These are phyloP conservation scores for Hydrotaea diabolus DNA, from an alignment of 2,888 invertebrate species.

Conservation along the genomic window DNA sequence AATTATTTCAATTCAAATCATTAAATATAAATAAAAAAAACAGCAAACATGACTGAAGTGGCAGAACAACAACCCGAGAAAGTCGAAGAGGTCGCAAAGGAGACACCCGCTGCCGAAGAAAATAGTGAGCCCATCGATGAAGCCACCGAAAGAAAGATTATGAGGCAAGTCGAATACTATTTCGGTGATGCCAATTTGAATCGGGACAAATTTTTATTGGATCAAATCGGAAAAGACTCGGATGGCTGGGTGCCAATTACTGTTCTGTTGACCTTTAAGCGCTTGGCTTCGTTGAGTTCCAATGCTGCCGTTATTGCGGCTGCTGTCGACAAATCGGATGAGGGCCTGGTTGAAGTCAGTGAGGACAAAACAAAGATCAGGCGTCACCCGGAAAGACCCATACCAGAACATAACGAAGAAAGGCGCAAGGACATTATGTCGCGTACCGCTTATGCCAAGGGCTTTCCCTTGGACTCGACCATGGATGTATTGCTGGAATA, in stretches of 20 bases:
- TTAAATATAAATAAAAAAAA: constrained; percentile 35
- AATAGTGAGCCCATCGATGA: constrained; percentile 46
- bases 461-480: constrained; percentile 86
- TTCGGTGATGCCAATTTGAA: constrained; percentile 96
- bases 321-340: constrained; percentile 88
- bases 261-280: constrained; percentile 93
- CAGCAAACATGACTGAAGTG: constrained; percentile 75
- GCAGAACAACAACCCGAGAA: constrained; percentile 70
- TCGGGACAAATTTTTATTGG: constrained; percentile 95
- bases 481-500: constrained; percentile 88
- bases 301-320: constrained; percentile 87
- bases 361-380: constrained; percentile 84
- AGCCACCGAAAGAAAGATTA: constrained; percentile 81
- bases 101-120: constrained; percentile 48
- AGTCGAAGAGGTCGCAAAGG: constrained; percentile 62
- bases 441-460: constrained; percentile 93
- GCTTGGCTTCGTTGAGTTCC: constrained; percentile 87
- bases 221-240: constrained; percentile 91
- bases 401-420: constrained; percentile 93
- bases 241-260: constrained; percentile 95
- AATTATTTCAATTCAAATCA: constrained; percentile 37
- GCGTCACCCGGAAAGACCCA: constrained; percentile 84
- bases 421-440: constrained; percentile 88
- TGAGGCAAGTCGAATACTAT: constrained; percentile 84
- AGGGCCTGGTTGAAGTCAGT: constrained; percentile 87